A percentile compares a stretch with the other conserved stretches of the same genome.
Conservation (phyloP, 1,140 invertebrate genomes). For the Bilobella aurantiaca region DNA sequence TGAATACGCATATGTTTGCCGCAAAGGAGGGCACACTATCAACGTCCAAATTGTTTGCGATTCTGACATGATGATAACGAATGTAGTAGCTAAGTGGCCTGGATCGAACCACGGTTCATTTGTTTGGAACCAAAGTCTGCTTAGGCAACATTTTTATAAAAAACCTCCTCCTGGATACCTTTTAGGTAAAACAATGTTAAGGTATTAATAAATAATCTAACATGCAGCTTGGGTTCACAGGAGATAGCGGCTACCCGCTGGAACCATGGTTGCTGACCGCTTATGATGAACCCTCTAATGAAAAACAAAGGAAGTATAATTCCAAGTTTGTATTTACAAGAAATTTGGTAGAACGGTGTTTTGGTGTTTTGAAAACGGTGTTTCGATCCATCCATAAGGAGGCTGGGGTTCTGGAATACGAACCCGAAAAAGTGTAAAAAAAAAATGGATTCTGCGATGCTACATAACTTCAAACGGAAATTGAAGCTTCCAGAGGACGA, state of each 20-base stretch:
- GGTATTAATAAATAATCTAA: neutral
- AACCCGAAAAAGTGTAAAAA: neutral
- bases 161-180: no score
- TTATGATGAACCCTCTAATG: neutral
- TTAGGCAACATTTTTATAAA: neutral
- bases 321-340: neutral
- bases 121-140: slow-evolving; percentile 12
- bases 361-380: slow-evolving; percentile 8
- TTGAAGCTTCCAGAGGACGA: slow-evolving; percentile 13
- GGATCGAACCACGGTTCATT: slow-evolving; percentile 37
- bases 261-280: slow-evolving; percentile 15
- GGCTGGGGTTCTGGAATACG: slow-evolving; percentile 4
- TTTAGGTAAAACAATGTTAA: neutral
- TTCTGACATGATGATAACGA: slow-evolving; percentile 37
- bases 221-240: neutral
- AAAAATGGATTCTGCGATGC: neutral
- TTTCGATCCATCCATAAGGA: neutral
- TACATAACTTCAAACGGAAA: slow-evolving; percentile 13
- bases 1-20: slow-evolving; percentile 10
- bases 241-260: slow-evolving; percentile 12
- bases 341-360: neutral
- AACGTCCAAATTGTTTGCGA: slow-evolving; percentile 40
- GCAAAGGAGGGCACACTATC: slow-evolving; percentile 25
- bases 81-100: slow-evolving; percentile 40
- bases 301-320: neutral